Evolutionary conservation across 2,888 invertebrate species (phyloP), one percentile per base, ranked within the genome.

Genomic region (Cistogaster globosa): DNA sequence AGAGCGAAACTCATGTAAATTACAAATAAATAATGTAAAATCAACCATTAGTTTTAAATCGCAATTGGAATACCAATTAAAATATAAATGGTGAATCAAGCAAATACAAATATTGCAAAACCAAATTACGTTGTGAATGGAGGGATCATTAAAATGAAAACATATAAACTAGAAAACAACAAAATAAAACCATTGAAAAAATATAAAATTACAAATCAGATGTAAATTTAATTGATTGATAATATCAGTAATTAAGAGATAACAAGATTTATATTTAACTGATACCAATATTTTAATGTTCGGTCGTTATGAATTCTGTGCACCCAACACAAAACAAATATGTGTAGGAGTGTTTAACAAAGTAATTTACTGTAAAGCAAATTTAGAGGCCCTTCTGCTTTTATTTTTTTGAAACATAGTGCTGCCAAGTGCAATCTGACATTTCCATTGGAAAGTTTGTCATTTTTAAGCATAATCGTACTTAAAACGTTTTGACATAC

Each of bases 211-310:
- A 18, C 58, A 84, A 77, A 78, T 84, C 77, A 77, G 77, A 74
- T 81, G 72, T 36, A 81, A 85, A 85, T 82, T 63, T 78, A 85
- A 85, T 82, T 85, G 81, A 75, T 75, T 78, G 78, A 81, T 82
- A 78, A 60, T 57, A 78, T 72, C 69, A 78, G 65, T 32, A 76
- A 60, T 85, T 85, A 82, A 81, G 57, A 42, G 51, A 63, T 74
- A 69, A 51, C 69, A 75, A 58, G 22, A 5, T 42, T 32, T 18
- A 38, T 32, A 57, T 5, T 9, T 18, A 53, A 18, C 8, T 18
- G 8, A 4, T 20, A 53, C 1, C 8, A n/a, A 12, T 12, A 42
- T 42, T 42, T 2, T 42, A 12, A 12, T 42, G 9, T 42, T 12
- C 11, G 42, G 38, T 42, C n/a, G 16, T n/a, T 42, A 8, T 9